Conservation (phyloP, 2,888 invertebrate genomes). For the Machimus atricapillus region DNA sequence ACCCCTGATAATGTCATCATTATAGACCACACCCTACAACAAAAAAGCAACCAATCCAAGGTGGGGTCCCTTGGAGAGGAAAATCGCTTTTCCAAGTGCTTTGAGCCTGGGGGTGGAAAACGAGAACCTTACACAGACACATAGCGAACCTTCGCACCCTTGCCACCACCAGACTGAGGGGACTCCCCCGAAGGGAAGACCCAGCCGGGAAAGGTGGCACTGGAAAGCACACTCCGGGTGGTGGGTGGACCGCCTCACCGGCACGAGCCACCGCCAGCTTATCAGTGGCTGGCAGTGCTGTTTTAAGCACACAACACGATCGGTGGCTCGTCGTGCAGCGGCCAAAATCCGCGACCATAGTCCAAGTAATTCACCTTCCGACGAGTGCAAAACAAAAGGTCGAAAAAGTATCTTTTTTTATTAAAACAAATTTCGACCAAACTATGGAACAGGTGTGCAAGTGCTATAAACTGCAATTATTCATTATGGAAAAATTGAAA, state of each 20-base stretch:
- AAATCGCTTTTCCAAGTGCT: conserved; percentile 29
- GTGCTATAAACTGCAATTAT: neutral
- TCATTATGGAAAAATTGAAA: neutral
- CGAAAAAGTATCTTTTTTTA: neutral
- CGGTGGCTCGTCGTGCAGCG: neutral
- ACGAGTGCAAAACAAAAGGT: neutral
- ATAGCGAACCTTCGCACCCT: neutral
- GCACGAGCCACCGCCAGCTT: neutral
- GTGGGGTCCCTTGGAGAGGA: conserved; percentile 25
- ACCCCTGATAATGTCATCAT: conserved; percentile 37
- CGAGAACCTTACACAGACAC: neutral
- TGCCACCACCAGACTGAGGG: neutral
- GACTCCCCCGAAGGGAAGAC: neutral
- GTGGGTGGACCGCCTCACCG: neutral
- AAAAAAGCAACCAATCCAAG: conserved; percentile 40
- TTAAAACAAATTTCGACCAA: neutral
- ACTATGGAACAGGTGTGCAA: neutral
- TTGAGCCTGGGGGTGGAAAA: conserved; percentile 3
- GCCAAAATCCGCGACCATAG: neutral
- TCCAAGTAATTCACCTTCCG: neutral
- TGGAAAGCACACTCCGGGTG: neutral
- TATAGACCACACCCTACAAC: conserved; percentile 41
- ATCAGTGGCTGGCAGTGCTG: conserved; percentile 6
- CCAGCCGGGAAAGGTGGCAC: neutral
- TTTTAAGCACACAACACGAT: neutral